A percentile compares a stretch with the other conserved stretches of the same genome.
Evolutionary conservation across 1,140 invertebrate genomes (phyloP).

Genomic region (Aphelinus atriplicis): DNA sequence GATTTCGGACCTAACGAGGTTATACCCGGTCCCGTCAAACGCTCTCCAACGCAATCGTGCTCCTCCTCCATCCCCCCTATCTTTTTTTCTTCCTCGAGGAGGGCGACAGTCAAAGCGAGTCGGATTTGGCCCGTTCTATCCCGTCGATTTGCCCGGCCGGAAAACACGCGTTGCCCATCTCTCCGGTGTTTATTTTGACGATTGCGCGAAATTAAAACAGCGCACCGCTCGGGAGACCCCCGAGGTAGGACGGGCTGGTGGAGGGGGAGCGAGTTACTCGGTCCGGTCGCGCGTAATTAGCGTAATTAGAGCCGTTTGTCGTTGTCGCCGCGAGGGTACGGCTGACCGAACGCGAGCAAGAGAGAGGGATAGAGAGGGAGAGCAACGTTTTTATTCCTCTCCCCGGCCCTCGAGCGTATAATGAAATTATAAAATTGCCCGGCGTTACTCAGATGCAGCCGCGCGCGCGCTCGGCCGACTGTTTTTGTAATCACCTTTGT

Average conservation of each 20-base stretch:
- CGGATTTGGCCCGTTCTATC: not conserved
- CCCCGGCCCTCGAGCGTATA: no score
- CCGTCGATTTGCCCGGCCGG: not conserved
- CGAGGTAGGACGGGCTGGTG: no score
- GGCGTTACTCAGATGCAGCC: no score
- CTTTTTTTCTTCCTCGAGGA: not conserved
- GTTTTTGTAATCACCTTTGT: no score
- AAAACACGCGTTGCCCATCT: not conserved
- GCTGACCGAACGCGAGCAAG: no score
- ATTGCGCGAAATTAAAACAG: conserved; percentile 29
- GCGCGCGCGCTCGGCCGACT: conserved; percentile 29
- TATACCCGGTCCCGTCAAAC: not conserved
- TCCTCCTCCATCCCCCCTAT: no score
- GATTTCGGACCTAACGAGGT: no score
- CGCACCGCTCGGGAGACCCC: not conserved
- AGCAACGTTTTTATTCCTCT: no score
- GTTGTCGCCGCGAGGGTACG: not conserved
- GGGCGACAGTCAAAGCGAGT: not conserved
- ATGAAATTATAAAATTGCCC: no score
- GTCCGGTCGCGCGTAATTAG: conserved; percentile 13
- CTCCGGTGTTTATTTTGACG: conserved; percentile 30
- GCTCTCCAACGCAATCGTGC: not conserved
- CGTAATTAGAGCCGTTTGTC: conserved; percentile 33
- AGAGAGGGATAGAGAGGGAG: no score
- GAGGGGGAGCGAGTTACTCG: no score